Evolutionary conservation across 2,888 invertebrate genomes (phyloP).

Genomic region (Dynastes tityus): DNA sequence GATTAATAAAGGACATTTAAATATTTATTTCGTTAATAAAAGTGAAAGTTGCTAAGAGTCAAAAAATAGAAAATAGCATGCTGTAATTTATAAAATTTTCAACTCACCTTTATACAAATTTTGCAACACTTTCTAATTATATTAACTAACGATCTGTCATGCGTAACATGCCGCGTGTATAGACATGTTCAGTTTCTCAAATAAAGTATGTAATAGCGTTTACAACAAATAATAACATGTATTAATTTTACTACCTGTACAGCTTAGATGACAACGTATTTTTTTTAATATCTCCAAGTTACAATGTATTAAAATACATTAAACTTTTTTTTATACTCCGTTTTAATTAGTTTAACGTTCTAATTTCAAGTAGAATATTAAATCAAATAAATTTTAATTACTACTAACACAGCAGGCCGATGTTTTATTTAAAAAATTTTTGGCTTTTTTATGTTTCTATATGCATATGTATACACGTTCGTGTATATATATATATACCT

Average conservation of each 20-base stretch:
- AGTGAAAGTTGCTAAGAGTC: constrained; percentile 34
- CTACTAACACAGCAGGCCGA: too few species aligned
- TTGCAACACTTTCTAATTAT: constrained; percentile 44
- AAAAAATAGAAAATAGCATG: constrained; percentile 28
- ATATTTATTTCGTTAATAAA: constrained; percentile 30
- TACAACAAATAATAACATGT: neutral
- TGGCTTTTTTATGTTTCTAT: neutral
- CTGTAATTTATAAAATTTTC: constrained; percentile 24
- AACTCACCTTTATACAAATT: constrained; percentile 29
- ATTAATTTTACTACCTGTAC: too few species aligned
- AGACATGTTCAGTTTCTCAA: neutral
- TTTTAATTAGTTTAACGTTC: too few species aligned
- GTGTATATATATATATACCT: neutral
- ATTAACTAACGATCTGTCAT: constrained; percentile 22
- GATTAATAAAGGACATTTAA: constrained; percentile 3
- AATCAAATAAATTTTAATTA: too few species aligned
- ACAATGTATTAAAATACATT: too few species aligned
- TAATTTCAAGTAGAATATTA: too few species aligned
- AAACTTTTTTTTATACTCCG: too few species aligned
- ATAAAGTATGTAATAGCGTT: neutral
- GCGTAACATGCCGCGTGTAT: constrained; percentile 14
- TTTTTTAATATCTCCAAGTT: too few species aligned
- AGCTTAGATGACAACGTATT: too few species aligned
- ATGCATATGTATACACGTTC: neutral
- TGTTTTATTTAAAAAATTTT: neutral